Percentiles rank a stretch among this genome's conserved stretches.
phyloP scores from a whole-genome alignment of 2,797 vertebrate genomes.

The Argya squamiceps region DNA sequence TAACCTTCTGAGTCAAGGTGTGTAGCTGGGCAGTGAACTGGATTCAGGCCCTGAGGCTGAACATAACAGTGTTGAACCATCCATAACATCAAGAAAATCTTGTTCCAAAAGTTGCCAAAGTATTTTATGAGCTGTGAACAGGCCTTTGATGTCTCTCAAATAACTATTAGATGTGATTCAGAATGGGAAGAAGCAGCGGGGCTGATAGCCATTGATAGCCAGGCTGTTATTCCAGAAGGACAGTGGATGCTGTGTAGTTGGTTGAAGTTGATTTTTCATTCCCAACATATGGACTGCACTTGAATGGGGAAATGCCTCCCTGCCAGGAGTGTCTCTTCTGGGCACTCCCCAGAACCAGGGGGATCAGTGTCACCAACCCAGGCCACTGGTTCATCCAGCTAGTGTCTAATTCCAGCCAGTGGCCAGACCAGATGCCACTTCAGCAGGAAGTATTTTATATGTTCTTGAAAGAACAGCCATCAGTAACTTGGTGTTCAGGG shows the following conservation, averaged over 20 bases:
- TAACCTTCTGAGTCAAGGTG: not conserved
- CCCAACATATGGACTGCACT: not conserved
- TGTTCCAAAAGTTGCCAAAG: not conserved
- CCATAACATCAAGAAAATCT: not conserved
- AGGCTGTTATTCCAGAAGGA: not conserved
- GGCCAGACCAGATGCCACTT: not conserved
- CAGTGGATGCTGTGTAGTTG: accelerated
- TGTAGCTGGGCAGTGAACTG: not conserved
- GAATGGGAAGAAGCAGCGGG: not conserved
- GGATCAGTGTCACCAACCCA: not conserved
- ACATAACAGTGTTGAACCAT: not conserved
- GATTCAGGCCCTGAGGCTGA: not conserved
- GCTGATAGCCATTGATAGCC: not conserved
- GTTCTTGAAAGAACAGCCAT: not conserved
- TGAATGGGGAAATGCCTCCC: not conserved
- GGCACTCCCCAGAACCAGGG: not conserved
- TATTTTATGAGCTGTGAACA: not conserved
- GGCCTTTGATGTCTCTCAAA: not conserved
- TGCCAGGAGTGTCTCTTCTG: not conserved
- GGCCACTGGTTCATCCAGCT: not conserved
- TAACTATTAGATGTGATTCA: not conserved
- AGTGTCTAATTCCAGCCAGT: not conserved
- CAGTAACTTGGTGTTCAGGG: not conserved
- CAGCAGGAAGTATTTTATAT: not conserved
- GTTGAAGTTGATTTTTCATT: not conserved